phyloP scores from a whole-genome alignment of 2,113 vertebrate genomes.

The Apodemus speciosus region DNA sequence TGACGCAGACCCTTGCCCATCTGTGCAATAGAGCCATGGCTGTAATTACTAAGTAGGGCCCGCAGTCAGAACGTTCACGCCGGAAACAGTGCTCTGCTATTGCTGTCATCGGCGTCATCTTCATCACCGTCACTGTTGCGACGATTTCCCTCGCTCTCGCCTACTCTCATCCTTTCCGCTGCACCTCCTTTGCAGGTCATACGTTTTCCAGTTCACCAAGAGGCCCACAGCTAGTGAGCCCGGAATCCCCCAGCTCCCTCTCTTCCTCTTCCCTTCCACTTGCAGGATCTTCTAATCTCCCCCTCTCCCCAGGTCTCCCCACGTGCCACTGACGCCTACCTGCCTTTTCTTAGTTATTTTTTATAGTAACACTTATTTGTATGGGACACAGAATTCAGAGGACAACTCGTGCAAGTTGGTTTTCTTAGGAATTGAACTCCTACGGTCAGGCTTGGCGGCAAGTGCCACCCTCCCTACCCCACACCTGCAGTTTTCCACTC shows the following conservation, averaged over 20 bases:
- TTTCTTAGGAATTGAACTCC: neutral
- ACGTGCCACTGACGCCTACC: neutral
- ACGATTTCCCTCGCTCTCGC: rapidly evolving
- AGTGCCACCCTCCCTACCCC: neutral
- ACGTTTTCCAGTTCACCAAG: neutral
- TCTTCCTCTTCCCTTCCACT: neutral
- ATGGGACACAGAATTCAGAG: neutral
- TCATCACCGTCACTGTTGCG: neutral
- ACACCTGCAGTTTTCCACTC: neutral
- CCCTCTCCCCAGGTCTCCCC: too few species aligned
- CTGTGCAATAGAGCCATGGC: neutral
- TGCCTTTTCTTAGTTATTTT: too few species aligned
- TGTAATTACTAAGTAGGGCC: neutral
- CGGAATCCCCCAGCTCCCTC: too few species aligned
- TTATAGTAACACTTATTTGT: neutral
- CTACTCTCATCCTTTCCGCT: neutral
- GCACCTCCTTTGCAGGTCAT: too few species aligned
- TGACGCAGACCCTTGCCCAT: neutral
- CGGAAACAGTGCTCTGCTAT: neutral
- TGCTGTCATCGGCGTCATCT: rapidly evolving
- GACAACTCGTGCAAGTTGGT: neutral
- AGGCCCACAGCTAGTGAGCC: neutral
- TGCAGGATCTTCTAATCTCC: neutral
- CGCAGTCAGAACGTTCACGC: too few species aligned
- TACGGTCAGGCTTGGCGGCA: neutral